Evolutionary conservation across 2,797 vertebrate genomes (phyloP), one percentile per base, ranked within the genome.

Genomic region (Acestrorhynchus altus): DNA sequence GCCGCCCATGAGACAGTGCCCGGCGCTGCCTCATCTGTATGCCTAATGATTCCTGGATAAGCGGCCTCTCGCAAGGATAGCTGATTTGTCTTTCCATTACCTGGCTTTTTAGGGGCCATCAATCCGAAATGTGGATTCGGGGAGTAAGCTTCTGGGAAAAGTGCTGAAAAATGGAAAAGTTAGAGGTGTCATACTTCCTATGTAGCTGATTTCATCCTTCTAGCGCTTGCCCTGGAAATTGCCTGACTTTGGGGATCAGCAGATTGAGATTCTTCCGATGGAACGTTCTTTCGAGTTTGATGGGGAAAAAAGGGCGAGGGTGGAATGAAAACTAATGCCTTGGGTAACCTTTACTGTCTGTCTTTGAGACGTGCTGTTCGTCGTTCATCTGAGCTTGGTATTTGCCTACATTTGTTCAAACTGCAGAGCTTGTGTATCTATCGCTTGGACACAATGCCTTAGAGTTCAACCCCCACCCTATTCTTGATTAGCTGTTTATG

Each of bases 401-500:
- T 67, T 73, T 73, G 31, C 35, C 35, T 40, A 28, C 12, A 46
- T n/a, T 52, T 12, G 20, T 47, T 4, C 13, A 39, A 18, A 26
- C 31, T 20, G 10, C 31, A 61, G n/a, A 61, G 10, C 49, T 39
- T 4, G 16, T 15, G 22, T 40, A 39, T 54, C 22, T 28, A 16
- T 57, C 22, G 13, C 0, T 1, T 54, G 64, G 24, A 31, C 56
- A 20, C 46, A 22, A 52, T 42, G 72, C 22, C 40, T 47, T 15
- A 28, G 15, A 11, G 46, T 74, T 82, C 39, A 70, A 78, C 76
- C 79, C n/a, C 35, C 63, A 49, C 57, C 39, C 39, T 15, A 60
- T 40, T 78, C 84, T 85, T 86, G 86, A 93, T 92, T 91, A 92
- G 87, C 83, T 89, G 83, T 87, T 92, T 94, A 95, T 93, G 89